Evolutionary conservation across 2,888 invertebrate species (phyloP).

Genomic region (Andrena trimmerana): DNA sequence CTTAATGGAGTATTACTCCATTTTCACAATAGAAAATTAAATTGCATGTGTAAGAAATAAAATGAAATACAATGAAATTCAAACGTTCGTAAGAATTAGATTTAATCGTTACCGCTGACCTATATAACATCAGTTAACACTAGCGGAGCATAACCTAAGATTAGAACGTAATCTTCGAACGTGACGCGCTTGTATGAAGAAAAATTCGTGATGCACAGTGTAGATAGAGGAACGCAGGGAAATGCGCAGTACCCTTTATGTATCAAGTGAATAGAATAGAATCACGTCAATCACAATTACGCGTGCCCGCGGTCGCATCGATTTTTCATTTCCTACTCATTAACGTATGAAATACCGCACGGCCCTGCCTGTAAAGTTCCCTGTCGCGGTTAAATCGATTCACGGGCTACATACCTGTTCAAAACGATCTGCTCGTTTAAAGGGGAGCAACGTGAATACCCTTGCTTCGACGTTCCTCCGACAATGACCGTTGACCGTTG

Average conservation of each 20-base stretch:
- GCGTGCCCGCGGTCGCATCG: background rate
- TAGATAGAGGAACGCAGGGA: constrained; percentile 36
- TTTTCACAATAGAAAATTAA: too few relatives aligned
- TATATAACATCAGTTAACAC: background rate
- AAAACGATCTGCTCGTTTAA: constrained; percentile 41
- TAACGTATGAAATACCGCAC: background rate
- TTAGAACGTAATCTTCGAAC: constrained; percentile 9
- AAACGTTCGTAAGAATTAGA: background rate
- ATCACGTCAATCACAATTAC: background rate
- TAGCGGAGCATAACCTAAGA: background rate
- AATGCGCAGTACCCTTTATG: constrained; percentile 50
- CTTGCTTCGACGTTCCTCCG: constrained; percentile 84
- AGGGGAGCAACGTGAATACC: constrained; percentile 84
- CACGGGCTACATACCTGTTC: constrained; percentile 56
- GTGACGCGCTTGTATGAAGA: constrained; percentile 7
- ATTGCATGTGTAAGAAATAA: too few relatives aligned
- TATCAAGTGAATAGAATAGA: constrained; percentile 10
- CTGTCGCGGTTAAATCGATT: constrained; percentile 3
- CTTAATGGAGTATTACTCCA: too few relatives aligned
- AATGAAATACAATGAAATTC: background rate
- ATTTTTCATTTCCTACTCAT: constrained; percentile 8
- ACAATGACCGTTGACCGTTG: constrained; percentile 67
- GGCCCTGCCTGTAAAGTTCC: background rate
- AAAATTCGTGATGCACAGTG: constrained; percentile 8
- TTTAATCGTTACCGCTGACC: background rate